Conservation (phyloP, 2,888 invertebrate species). For the Trissolcus brochymenae region DNA sequence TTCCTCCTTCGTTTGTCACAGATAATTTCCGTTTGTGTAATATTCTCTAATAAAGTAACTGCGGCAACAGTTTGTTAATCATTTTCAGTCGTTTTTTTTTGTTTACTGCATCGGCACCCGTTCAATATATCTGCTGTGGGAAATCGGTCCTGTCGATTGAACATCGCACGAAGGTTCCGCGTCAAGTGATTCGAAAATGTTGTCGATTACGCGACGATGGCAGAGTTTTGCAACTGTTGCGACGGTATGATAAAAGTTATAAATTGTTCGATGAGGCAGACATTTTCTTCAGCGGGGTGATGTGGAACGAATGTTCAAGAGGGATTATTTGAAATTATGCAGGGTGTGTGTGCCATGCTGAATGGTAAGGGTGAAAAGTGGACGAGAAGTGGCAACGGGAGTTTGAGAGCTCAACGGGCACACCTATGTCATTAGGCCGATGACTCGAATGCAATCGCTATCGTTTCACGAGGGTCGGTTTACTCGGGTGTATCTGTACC, state of each 20-base stretch:
- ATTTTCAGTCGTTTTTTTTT: neutral
- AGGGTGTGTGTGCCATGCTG: conserved; percentile 42
- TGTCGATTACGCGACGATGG: neutral
- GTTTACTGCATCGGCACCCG: too few species aligned
- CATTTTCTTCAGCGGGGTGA: conserved; percentile 29
- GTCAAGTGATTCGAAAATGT: neutral
- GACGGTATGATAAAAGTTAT: conserved; percentile 16
- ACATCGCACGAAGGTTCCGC: neutral
- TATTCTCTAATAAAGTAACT: neutral
- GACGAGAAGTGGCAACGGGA: conserved; percentile 49
- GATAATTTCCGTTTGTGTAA: conserved; percentile 7
- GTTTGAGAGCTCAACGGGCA: conserved; percentile 59
- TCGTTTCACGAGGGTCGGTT: conserved; percentile 62
- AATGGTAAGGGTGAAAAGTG: conserved; percentile 55
- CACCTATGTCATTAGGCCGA: conserved; percentile 70
- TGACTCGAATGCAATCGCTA: conserved; percentile 65
- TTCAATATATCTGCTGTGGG: too few species aligned
- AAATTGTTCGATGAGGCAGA: conserved; percentile 49
- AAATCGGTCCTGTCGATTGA: neutral
- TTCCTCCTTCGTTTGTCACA: neutral
- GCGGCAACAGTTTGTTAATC: neutral
- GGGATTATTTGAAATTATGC: conserved; percentile 59
- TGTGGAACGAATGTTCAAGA: conserved; percentile 48
- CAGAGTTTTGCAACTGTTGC: neutral
- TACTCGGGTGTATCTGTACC: conserved; percentile 55